Percentiles rank a stretch among this genome's conserved stretches.
phyloP scores from a whole-genome alignment of 2,797 vertebrate species.

The Anabas testudineus region DNA sequence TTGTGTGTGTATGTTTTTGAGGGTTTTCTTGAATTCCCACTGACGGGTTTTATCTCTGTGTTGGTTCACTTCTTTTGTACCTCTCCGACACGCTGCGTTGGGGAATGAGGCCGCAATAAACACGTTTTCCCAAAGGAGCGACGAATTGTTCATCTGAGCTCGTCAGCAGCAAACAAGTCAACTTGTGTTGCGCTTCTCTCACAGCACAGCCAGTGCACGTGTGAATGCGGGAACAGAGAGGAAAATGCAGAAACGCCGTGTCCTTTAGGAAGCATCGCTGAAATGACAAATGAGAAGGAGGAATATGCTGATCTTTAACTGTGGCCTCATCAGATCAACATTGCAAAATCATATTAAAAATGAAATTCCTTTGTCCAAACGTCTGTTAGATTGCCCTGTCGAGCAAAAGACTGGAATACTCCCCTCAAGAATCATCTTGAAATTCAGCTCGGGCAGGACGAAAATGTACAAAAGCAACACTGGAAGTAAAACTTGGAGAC shows the following conservation, averaged over 20 bases:
- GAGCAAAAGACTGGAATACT: conserved; percentile 8
- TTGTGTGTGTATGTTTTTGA: no score
- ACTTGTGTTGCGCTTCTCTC: conserved; percentile 23
- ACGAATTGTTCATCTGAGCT: conserved; percentile 13
- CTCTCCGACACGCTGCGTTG: neutral
- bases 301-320: no score
- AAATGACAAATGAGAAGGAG: no score
- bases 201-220: neutral
- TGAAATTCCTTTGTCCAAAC: no score
- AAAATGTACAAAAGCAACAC: conserved; percentile 3
- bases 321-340: no score
- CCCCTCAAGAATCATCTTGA: conserved; percentile 1
- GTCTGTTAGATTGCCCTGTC: no score
- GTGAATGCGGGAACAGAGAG: neutral
- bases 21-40: neutral
- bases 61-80: conserved; percentile 2
- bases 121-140: conserved; percentile 25
- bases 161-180: conserved; percentile 24
- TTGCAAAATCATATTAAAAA: no score
- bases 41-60: conserved; percentile 20
- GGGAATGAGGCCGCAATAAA: conserved; percentile 25
- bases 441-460: conserved; percentile 24
- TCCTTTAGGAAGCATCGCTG: no score
- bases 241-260: neutral
- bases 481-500: conserved; percentile 20